Evolutionary conservation across 2,797 vertebrate species (phyloP).

Genomic region (Presbytis comata): DNA sequence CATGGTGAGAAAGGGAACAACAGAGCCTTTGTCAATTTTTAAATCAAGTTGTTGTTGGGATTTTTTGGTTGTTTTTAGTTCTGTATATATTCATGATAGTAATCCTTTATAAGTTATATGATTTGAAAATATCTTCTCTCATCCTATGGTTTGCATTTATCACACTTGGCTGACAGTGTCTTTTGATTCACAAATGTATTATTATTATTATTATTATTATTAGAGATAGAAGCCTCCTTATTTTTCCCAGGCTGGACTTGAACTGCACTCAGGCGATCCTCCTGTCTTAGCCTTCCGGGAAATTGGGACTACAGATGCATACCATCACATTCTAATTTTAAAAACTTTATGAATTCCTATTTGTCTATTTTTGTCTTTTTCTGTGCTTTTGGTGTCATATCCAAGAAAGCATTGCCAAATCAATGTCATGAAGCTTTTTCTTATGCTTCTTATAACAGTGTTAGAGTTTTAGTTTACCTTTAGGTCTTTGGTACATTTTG

Average conservation of each 20-base stretch:
- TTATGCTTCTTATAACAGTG: background rate
- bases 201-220: background rate
- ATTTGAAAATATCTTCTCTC: background rate
- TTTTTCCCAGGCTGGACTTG: background rate
- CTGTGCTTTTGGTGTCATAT: background rate
- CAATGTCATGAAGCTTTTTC: background rate
- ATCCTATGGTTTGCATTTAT: rapidly evolving
- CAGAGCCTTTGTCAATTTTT: background rate
- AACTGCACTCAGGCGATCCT: background rate
- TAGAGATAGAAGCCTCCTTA: background rate
- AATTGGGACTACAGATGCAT: background rate
- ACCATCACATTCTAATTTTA: background rate
- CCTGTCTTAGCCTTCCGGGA: background rate
- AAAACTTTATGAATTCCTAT: background rate
- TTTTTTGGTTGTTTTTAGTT: background rate
- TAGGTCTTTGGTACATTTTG: background rate
- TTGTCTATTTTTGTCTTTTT: background rate
- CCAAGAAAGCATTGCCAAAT: background rate
- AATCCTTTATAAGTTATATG: background rate
- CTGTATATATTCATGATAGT: background rate
- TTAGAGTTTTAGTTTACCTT: background rate
- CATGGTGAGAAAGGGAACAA: background rate
- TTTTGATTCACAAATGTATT: background rate
- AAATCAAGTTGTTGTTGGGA: background rate
- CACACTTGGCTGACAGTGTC: background rate